Percentiles rank a stretch among this genome's conserved stretches.
phyloP scores from a whole-genome alignment of 2,888 invertebrate species.

The Ellobium chinense region DNA sequence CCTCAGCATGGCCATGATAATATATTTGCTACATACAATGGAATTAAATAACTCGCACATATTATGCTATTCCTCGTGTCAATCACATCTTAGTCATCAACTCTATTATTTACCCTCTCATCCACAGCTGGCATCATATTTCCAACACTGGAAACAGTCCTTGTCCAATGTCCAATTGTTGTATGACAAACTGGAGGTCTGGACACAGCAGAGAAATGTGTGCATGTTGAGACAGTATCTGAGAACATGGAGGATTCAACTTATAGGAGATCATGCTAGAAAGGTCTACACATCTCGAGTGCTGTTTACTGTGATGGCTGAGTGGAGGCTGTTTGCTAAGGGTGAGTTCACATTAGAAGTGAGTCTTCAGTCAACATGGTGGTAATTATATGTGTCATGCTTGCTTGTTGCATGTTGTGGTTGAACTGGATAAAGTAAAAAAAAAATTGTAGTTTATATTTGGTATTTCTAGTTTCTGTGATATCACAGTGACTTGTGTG shows the following conservation, averaged over 20 bases:
- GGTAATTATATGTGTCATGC: background rate
- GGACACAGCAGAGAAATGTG: slow-evolving; percentile 51
- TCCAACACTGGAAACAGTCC: slow-evolving; percentile 58
- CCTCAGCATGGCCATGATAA: too few relatives aligned
- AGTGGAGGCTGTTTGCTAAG: slow-evolving; percentile 60
- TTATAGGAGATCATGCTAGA: slow-evolving; percentile 55
- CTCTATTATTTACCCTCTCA: background rate
- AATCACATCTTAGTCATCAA: too few relatives aligned
- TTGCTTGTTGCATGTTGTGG: background rate
- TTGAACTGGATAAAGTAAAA: background rate
- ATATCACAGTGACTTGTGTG: too few relatives aligned
- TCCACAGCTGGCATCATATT: slow-evolving; percentile 42
- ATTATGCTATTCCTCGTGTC: too few relatives aligned
- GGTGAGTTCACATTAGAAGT: slow-evolving; percentile 57
- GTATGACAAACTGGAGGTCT: slow-evolving; percentile 53
- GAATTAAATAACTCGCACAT: too few relatives aligned
- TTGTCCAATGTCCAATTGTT: slow-evolving; percentile 53
- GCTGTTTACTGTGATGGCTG: slow-evolving; percentile 54
- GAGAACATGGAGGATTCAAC: slow-evolving; percentile 58
- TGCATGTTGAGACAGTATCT: slow-evolving; percentile 47
- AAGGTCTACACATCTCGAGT: slow-evolving; percentile 57
- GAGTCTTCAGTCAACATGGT: too few relatives aligned
- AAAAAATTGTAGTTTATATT: too few relatives aligned
- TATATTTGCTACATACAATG: too few relatives aligned
- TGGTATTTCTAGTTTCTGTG: too few relatives aligned